Evolutionary conservation across 2,888 invertebrate genomes (phyloP).

Genomic region (Thera britannica): DNA sequence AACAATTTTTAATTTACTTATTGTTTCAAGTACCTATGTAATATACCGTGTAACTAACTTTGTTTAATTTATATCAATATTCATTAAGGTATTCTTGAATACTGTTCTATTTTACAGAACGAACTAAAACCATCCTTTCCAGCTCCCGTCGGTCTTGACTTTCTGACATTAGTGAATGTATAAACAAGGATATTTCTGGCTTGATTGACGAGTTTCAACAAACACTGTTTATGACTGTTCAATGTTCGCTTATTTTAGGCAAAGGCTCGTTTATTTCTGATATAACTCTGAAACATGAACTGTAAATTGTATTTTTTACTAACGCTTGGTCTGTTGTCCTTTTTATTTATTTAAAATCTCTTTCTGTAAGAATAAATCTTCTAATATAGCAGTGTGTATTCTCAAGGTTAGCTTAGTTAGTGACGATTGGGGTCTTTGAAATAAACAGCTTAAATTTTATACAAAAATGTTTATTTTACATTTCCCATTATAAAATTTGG

Average conservation of each 20-base stretch:
- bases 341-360: too few relatives aligned
- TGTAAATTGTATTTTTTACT: not conserved
- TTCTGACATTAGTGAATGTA: slow-evolving; percentile 55
- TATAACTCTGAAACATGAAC: slow-evolving; percentile 12
- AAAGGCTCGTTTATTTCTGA: slow-evolving; percentile 23
- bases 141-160: slow-evolving; percentile 13
- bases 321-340: too few relatives aligned
- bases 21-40: too few relatives aligned
- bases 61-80: too few relatives aligned
- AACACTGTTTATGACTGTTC: slow-evolving; percentile 60
- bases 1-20: too few relatives aligned
- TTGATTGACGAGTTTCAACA: slow-evolving; percentile 61
- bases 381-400: too few relatives aligned
- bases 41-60: too few relatives aligned
- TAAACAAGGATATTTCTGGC: slow-evolving; percentile 68
- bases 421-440: not conserved
- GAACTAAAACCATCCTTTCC: slow-evolving; percentile 6
- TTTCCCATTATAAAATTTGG: slow-evolving; percentile 59
- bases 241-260: slow-evolving; percentile 37
- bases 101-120: not conserved
- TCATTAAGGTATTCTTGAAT: not conserved
- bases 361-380: too few relatives aligned
- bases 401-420: too few relatives aligned
- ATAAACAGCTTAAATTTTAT: slow-evolving; percentile 12
- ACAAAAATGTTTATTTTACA: slow-evolving; percentile 79